phyloP scores from a whole-genome alignment of 2,113 vertebrate species.

The Stictonetta naevosa region DNA sequence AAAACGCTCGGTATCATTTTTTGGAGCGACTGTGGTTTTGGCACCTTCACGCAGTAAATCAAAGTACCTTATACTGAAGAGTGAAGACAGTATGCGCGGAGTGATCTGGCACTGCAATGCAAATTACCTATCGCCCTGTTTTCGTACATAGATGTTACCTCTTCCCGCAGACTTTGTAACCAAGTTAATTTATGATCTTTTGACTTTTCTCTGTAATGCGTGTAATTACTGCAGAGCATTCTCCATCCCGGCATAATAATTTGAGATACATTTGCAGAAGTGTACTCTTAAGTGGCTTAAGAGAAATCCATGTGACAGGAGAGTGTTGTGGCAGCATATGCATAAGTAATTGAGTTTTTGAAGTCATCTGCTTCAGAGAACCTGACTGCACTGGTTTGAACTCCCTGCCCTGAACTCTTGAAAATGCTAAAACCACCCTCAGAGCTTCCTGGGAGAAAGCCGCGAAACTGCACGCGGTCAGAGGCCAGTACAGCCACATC shows the following conservation, averaged over 20 bases:
- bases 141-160: not conserved
- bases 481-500: not conserved
- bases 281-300: constrained; percentile 13
- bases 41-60: not conserved
- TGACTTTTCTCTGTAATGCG: constrained; percentile 38
- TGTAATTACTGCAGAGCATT: constrained; percentile 42
- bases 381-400: not conserved
- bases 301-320: not conserved
- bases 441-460: not conserved
- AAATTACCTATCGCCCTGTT: not conserved
- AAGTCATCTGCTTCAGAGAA: not conserved
- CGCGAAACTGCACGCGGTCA: not conserved
- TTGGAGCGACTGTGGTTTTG: not conserved
- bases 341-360: constrained; percentile 6
- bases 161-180: not conserved
- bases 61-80: not conserved
- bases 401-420: not conserved
- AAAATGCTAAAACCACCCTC: not conserved
- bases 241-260: constrained; percentile 3
- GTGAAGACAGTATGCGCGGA: not conserved
- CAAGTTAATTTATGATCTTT: constrained; percentile 45
- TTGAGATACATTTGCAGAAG: constrained; percentile 18
- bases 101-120: not conserved
- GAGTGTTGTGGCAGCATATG: not conserved
- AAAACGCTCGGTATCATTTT: not conserved